phyloP scores from a whole-genome alignment of 2,888 invertebrate species.

The Athrips mouffetella region DNA sequence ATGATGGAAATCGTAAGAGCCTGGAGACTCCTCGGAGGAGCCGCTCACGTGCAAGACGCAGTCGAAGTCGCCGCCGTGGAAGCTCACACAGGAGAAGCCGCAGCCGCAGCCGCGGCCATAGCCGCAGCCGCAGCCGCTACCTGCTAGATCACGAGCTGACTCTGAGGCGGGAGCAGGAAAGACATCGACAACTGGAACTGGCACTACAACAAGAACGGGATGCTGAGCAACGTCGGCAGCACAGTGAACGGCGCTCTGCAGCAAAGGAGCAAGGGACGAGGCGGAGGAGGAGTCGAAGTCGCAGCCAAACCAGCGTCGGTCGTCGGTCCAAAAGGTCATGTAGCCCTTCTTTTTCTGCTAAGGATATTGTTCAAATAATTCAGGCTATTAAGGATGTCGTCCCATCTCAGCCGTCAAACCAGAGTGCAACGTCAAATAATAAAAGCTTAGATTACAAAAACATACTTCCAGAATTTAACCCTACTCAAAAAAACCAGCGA shows the following conservation, averaged over 20 bases:
- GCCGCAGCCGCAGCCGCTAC: no score
- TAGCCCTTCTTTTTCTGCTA: conserved; percentile 2
- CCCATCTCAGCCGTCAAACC: not conserved
- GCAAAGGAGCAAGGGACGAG: no score
- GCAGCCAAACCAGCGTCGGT: not conserved
- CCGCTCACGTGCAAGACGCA: no score
- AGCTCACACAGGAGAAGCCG: no score
- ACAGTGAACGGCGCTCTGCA: not conserved
- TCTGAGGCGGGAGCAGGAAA: no score
- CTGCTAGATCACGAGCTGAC: no score
- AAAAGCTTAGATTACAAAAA: conserved; percentile 17
- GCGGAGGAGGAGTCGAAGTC: not conserved
- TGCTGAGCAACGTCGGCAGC: not conserved
- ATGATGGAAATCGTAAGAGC: no score
- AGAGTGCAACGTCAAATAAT: not conserved
- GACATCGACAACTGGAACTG: no score
- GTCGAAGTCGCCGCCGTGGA: no score
- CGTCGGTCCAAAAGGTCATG: conserved; percentile 1
- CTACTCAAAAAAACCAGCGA: conserved; percentile 21
- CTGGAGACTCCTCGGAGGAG: no score
- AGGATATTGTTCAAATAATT: conserved; percentile 1
- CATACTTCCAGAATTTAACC: conserved; percentile 23
- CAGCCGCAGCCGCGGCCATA: no score
- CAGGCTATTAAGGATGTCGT: not conserved
- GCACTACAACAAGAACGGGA: no score